Conservation (phyloP, 2,888 invertebrate genomes). For the Cosmia pyralina region DNA sequence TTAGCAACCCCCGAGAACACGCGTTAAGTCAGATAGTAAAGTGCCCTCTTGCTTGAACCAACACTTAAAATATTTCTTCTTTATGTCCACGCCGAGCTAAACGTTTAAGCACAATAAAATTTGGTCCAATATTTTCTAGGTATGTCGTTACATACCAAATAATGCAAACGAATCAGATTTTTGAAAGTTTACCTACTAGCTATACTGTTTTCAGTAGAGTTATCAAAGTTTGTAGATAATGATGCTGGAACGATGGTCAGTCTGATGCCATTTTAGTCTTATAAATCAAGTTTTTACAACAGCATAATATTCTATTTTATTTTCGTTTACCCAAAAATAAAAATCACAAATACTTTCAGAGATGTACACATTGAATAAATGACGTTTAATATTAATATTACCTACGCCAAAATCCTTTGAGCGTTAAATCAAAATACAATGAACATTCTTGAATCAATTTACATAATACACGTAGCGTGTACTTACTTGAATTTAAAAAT, state of each 20-base stretch:
- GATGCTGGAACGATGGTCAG: conserved; percentile 11
- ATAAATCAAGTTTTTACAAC: conserved; percentile 32
- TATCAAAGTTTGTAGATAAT: conserved; percentile 11
- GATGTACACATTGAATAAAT: conserved; percentile 57
- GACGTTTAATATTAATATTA: conserved; percentile 55
- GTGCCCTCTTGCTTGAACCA: conserved; percentile 72
- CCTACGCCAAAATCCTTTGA: conserved; percentile 55
- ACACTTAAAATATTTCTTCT: conserved; percentile 68
- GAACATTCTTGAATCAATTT: conserved; percentile 79
- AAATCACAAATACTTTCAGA: conserved; percentile 38
- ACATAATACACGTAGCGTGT: conserved; percentile 78
- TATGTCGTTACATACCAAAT: background rate
- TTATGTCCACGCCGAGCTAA: conserved; percentile 55
- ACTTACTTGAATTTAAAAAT: conserved; percentile 82
- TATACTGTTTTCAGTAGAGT: background rate
- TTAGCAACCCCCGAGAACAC: conserved; percentile 80
- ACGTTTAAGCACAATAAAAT: conserved; percentile 44
- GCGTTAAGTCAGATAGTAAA: conserved; percentile 76
- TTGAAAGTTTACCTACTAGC: background rate
- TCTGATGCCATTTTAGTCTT: conserved; percentile 7
- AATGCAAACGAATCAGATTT: background rate
- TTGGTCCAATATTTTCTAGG: conserved; percentile 26
- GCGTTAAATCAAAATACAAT: conserved; percentile 69
- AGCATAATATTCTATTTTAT: conserved; percentile 23
- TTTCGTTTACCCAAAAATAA: conserved; percentile 30